These are phyloP conservation scores for Sturnus vulgaris DNA, from an alignment of 2,113 vertebrate genomes.

Conservation along the genomic window DNA sequence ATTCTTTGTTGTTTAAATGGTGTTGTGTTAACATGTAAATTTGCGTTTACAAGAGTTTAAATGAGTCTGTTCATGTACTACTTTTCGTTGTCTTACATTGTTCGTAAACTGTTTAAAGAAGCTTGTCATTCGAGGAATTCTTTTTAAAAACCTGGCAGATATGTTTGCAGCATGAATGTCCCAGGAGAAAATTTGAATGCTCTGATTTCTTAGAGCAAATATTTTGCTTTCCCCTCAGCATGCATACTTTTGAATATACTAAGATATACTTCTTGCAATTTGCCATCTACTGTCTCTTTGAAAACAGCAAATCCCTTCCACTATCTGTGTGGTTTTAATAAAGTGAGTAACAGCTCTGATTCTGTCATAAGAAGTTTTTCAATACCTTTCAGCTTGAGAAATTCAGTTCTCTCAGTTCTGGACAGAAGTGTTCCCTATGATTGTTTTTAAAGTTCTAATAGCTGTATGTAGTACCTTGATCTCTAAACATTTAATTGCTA, in stretches of 20 bases:
- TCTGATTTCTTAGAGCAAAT: constrained; percentile 60
- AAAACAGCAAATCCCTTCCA: constrained; percentile 51
- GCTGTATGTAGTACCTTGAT: constrained; percentile 64
- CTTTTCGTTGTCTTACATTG: background rate
- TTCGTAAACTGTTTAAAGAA: constrained; percentile 43
- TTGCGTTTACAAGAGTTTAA: background rate
- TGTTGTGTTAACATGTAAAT: background rate
- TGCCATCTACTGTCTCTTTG: constrained; percentile 67
- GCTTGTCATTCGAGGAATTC: constrained; percentile 17
- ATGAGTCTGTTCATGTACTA: background rate
- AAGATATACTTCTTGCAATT: constrained; percentile 67
- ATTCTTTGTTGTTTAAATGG: background rate
- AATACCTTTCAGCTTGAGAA: constrained; percentile 61
- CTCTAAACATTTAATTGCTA: constrained; percentile 73
- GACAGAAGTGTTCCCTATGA: constrained; percentile 33
- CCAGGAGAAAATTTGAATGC: constrained; percentile 41
- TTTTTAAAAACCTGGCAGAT: constrained; percentile 62
- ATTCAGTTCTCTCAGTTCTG: constrained; percentile 55
- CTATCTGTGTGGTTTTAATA: constrained; percentile 56
- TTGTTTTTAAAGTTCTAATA: constrained; percentile 63
- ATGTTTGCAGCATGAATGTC: constrained; percentile 43
- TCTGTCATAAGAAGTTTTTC: constrained; percentile 68
- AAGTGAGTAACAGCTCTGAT: constrained; percentile 73
- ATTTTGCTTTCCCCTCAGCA: constrained; percentile 67
- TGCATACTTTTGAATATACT: constrained; percentile 76